Evolutionary conservation across 2,797 vertebrate genomes (phyloP), one percentile per base, ranked within the genome.

Genomic region (Carduelis carduelis): DNA sequence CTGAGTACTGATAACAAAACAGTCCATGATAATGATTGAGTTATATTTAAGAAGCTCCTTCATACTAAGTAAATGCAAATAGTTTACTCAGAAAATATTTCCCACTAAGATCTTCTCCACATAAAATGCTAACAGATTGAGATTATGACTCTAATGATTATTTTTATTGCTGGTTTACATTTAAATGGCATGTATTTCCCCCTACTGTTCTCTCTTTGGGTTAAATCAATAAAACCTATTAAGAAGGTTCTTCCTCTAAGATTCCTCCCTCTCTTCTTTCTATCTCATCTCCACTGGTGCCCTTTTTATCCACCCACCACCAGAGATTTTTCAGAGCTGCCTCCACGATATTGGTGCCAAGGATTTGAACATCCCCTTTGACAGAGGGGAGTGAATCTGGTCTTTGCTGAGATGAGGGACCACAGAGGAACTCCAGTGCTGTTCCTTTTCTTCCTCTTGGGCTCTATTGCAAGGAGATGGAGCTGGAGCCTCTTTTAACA

Each of bases 101-200:
- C 83, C 95, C 93, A 94, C 91, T 92, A 96, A 96, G 87, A 64
- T 83, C 55, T 66, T 95, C 93, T 92, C 77, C 92, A 80, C 93
- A 92, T 95, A 56, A 96, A 97, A 96, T 89, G 89, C 87, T 83
- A 95, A 95, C 94, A 95, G 88, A 96, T 95, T 96, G 93, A 95
- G 83, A 97, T 95, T 91, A 83, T 87, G 86, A 95, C 80, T 93
- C 63, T 96, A 95, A 83, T 88, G 77, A 94, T 76, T 92, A 95
- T 96, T 96, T 96, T 97, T 96, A 96, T 95, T 97, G 89, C 95
- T 39, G 84, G 95, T 96, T 97, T 96, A 93, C 90, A 87, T 97
- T 95, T 95, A 96, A 96, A 97, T 96, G 93, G 93, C 92, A 91
- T 92, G 23, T 75, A 90, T 94, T 95, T 95, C 23, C 89, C 89